Evolutionary conservation across 2,113 vertebrate genomes (phyloP).

Genomic region (Paraplagusia blochii): DNA sequence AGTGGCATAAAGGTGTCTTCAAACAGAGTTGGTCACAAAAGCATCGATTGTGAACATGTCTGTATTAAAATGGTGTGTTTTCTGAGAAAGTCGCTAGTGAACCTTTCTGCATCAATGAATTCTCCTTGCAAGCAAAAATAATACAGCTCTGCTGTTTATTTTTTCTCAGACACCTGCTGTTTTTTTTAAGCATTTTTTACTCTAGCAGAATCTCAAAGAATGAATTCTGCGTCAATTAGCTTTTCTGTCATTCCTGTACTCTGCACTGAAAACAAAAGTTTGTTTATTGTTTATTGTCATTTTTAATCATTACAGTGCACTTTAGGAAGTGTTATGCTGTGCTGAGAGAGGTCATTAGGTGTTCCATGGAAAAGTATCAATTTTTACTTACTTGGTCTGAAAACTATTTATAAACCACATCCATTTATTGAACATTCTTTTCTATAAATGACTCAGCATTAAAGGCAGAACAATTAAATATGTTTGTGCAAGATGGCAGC

Average conservation of each 20-base stretch:
- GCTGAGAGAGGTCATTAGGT: too few species aligned
- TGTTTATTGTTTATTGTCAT: too few species aligned
- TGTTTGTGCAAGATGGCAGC: too few species aligned
- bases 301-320: too few species aligned
- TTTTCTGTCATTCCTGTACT: neutral
- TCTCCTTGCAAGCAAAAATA: slow-evolving; percentile 19
- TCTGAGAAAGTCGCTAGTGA: slow-evolving; percentile 1
- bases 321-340: too few species aligned
- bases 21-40: neutral
- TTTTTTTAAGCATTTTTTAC: slow-evolving; percentile 18
- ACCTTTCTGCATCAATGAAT: slow-evolving; percentile 21
- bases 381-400: too few species aligned
- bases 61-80: slow-evolving; percentile 3
- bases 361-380: too few species aligned
- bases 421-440: too few species aligned
- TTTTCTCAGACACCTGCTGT: neutral
- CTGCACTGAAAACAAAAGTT: neutral
- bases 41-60: neutral
- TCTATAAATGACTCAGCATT: too few species aligned
- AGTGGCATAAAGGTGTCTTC: too few species aligned
- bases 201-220: slow-evolving; percentile 8
- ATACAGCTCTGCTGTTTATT: neutral
- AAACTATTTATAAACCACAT: too few species aligned
- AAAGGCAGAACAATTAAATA: too few species aligned
- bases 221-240: neutral